These are phyloP conservation scores for Leucoptera coffeella DNA, from an alignment of 2,888 invertebrate species.

Conservation along the genomic window DNA sequence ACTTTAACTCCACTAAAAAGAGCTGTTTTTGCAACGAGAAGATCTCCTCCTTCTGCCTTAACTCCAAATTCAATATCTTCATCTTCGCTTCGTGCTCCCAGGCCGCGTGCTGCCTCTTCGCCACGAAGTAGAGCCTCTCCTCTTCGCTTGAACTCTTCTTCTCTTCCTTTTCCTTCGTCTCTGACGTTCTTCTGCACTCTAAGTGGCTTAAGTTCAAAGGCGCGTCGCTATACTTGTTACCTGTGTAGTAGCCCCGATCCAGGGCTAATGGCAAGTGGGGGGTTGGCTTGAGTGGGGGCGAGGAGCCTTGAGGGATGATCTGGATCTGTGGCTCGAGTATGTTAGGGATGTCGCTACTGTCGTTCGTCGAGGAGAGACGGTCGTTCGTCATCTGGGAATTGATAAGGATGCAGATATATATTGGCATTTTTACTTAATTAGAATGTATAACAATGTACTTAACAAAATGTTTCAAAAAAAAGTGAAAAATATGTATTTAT, in stretches of 20 bases:
- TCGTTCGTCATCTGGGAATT: conserved; percentile 42
- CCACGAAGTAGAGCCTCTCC: conserved; percentile 29
- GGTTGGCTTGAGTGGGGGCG: conserved; percentile 22
- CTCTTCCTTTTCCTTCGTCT: conserved; percentile 9
- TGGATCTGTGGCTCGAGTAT: conserved; percentile 41
- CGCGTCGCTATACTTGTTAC: no score
- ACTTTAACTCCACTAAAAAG: conserved; percentile 36
- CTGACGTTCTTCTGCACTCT: no score
- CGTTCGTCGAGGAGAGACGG: conserved; percentile 43
- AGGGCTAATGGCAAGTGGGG: conserved; percentile 31
- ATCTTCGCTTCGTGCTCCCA: conserved; percentile 49
- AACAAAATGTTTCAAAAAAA: no score
- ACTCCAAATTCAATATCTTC: conserved; percentile 44
- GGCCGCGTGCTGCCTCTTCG: conserved; percentile 40
- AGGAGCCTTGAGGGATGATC: conserved; percentile 34
- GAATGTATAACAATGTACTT: conserved; percentile 7
- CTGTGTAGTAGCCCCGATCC: no score
- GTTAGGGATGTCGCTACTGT: conserved; percentile 45
- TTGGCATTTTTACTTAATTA: neutral
- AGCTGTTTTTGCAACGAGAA: conserved; percentile 45
- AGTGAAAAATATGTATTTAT: no score
- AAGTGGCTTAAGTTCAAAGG: neutral
- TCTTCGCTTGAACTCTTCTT: conserved; percentile 21
- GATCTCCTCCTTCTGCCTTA: conserved; percentile 42
- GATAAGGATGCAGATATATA: neutral